Evolutionary conservation across 2,888 invertebrate species (phyloP).

Genomic region (Gastrophysa polygoni): DNA sequence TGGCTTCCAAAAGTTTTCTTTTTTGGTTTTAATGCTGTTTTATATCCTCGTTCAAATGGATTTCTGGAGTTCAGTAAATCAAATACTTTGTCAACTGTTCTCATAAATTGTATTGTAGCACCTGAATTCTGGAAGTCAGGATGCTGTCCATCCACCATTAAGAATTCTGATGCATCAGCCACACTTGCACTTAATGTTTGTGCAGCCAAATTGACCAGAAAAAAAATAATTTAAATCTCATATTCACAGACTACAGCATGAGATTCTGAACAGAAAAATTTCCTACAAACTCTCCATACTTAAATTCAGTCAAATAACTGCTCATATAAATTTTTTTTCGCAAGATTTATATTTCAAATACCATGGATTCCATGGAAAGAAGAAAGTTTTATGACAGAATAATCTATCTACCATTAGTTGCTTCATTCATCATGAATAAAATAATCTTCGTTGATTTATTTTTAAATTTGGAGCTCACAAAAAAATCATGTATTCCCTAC

Average conservation of each 20-base stretch:
- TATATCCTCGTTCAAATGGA: constrained; percentile 14
- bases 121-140: constrained; percentile 22
- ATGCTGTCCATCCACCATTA: constrained; percentile 20
- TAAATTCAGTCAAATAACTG: too few relatives aligned
- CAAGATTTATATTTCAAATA: too few relatives aligned
- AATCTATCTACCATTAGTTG: too few relatives aligned
- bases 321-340: too few relatives aligned
- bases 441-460: too few relatives aligned
- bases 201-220: constrained; percentile 33
- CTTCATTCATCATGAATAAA: too few relatives aligned
- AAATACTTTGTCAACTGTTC: constrained; percentile 24
- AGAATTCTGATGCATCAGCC: constrained; percentile 30
- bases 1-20: constrained; percentile 22
- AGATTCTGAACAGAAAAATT: neutral
- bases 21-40: constrained; percentile 16
- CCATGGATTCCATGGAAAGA: too few relatives aligned
- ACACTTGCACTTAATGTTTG: constrained; percentile 33
- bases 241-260: constrained; percentile 21
- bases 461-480: neutral
- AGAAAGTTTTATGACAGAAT: too few relatives aligned
- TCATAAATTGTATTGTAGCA: constrained; percentile 27
- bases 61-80: constrained; percentile 31
- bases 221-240: constrained; percentile 20
- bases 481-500: constrained; percentile 8
- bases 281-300: too few relatives aligned